Evolutionary conservation across 2,888 invertebrate genomes (phyloP), one percentile per base, ranked within the genome.

Genomic region (Sthenelais limicola): DNA sequence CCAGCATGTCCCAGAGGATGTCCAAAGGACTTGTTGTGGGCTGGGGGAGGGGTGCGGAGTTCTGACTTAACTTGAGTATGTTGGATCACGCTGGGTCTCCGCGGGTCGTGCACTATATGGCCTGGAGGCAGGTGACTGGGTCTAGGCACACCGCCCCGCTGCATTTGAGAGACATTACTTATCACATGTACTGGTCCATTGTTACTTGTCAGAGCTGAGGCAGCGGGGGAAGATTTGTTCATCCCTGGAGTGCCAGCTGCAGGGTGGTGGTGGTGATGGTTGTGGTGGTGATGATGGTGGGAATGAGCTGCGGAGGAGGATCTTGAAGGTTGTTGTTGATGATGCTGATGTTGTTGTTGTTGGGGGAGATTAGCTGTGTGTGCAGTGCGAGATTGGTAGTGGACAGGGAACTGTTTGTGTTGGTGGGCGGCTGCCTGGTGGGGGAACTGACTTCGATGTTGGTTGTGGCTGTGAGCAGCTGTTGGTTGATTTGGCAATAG

Each of bases 21-120:
- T 28, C 62, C 62, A 24, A 21, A 62, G 38, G 26, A 21, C 5
- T 18, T 15, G 24, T 62, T 24, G 2, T 43, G 15, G 35, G 62
- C 35, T 2, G 62, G 62, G 1, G 62, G 62, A 1, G 62, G 62
- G 5, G 7, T 38, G 24, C 62, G 28, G 21, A 62, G 15, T 26
- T 62, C 62, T 5, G 62, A 43, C 28, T 38, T 62, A 26, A 35
- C 62, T 15, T 62, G 62, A 5, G 62, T 62, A 3, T 56, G 56
- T 5, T 51, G 51, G 38, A 62, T 62, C 3, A 62, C 62, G 26
- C 38, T 62, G n/a, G 62, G 62, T 7, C 62, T 21, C 7, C 21
- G 9, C 1, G 62, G 62, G 38, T 62, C 62, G 4, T 7, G 4
- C 30, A 35, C 51, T 12, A 5, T 38, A 26, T 5, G 4, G 32